Conservation (phyloP, 2,888 invertebrate species). For the Brassicogethes aeneus region DNA sequence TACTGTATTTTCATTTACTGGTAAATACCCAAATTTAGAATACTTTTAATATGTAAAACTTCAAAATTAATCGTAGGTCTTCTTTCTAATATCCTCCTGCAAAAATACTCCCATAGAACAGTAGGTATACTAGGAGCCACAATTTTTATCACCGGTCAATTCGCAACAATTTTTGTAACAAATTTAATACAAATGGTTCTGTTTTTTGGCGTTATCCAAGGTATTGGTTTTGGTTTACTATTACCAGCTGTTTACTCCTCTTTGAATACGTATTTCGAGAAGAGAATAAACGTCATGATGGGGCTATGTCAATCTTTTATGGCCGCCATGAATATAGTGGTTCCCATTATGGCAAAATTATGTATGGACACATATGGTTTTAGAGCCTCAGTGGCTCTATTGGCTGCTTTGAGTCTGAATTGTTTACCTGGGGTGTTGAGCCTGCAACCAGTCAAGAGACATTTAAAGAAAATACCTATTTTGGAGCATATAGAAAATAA, state of each 20-base stretch:
- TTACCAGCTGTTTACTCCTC: constrained; percentile 64
- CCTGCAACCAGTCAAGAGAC: constrained; percentile 70
- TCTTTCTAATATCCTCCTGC: constrained; percentile 56
- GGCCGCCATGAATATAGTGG: constrained; percentile 58
- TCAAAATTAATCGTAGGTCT: constrained; percentile 30
- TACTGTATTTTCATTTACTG: constrained; percentile 53
- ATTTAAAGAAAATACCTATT: constrained; percentile 39
- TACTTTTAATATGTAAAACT: too few relatives aligned
- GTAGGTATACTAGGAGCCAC: constrained; percentile 59
- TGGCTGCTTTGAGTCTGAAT: constrained; percentile 59
- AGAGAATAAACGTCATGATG: constrained; percentile 63
- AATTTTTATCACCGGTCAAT: constrained; percentile 53
- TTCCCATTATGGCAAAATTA: constrained; percentile 55
- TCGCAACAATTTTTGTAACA: constrained; percentile 53
- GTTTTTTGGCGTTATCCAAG: constrained; percentile 56
- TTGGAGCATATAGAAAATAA: constrained; percentile 17
- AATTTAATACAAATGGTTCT: constrained; percentile 54
- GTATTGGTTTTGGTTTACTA: constrained; percentile 62
- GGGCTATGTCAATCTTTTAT: constrained; percentile 64
- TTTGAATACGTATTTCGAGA: constrained; percentile 66
- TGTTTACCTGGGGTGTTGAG: constrained; percentile 58
- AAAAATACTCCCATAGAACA: constrained; percentile 54
- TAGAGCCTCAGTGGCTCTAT: constrained; percentile 57
- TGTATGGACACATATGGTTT: constrained; percentile 58
- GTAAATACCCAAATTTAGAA: constrained; percentile 39